Conservation (phyloP, 2,113 vertebrate genomes). For the Emydocephalus ijimae region DNA sequence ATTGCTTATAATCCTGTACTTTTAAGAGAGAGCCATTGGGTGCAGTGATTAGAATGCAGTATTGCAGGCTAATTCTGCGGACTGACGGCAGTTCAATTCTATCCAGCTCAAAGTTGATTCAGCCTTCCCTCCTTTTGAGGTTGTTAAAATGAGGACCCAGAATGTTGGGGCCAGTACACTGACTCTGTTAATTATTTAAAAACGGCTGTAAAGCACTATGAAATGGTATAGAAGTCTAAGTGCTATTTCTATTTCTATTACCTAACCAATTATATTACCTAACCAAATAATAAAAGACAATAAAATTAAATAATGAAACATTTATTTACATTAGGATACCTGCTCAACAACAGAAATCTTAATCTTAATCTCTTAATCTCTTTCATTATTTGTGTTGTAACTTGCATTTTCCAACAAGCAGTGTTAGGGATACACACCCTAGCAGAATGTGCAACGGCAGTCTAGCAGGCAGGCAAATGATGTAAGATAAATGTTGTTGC, state of each 20-base stretch:
- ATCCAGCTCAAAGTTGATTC: neutral
- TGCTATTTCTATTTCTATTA: neutral
- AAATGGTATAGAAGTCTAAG: neutral
- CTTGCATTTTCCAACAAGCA: neutral
- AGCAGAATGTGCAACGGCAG: too few relatives aligned
- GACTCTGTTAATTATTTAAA: neutral
- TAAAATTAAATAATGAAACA: neutral
- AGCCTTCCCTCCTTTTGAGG: neutral
- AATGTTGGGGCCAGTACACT: neutral
- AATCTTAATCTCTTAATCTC: neutral
- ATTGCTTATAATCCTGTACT: neutral
- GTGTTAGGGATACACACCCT: too few relatives aligned
- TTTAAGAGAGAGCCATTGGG: neutral
- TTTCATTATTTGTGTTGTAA: neutral
- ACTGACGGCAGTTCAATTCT: neutral
- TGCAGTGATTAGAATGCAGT: neutral
- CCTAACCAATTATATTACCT: neutral
- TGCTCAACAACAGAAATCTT: neutral
- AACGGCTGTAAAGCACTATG: neutral
- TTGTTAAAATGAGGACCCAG: neutral
- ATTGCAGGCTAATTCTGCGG: neutral
- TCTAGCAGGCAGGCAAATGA: too few relatives aligned
- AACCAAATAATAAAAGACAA: neutral
- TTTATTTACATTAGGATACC: neutral
- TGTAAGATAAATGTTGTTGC: too few relatives aligned